A percentile compares a stretch with the other conserved stretches of the same genome.
These are phyloP conservation scores for Azorinus chamasolen DNA, from an alignment of 2,888 invertebrate species.

Conservation along the genomic window DNA sequence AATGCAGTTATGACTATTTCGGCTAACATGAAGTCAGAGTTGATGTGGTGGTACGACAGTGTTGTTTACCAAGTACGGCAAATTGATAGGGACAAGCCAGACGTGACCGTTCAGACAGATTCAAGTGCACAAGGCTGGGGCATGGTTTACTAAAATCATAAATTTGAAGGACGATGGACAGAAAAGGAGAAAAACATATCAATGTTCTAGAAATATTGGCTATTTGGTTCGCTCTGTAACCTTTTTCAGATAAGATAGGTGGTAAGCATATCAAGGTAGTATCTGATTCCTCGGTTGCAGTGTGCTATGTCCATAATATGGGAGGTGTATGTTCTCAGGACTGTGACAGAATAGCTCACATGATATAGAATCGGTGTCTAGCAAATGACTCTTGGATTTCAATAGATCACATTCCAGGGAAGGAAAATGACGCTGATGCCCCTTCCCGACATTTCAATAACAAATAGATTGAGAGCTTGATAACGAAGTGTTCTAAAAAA, in stretches of 20 bases:
- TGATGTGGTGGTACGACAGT: conserved; percentile 49
- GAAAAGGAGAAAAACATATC: conserved; percentile 18
- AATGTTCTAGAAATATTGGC: conserved; percentile 50
- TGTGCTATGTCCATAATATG: conserved; percentile 40
- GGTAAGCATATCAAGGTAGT: conserved; percentile 32
- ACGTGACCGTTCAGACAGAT: conserved; percentile 29
- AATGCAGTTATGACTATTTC: conserved; percentile 21
- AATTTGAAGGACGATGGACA: conserved; percentile 40
- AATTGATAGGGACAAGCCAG: conserved; percentile 25
- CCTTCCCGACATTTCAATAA: not conserved
- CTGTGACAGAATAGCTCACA: too few relatives aligned
- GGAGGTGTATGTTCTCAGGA: not conserved
- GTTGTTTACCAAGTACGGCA: conserved; percentile 12
- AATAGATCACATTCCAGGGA: conserved; percentile 2
- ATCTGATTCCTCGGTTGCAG: conserved; percentile 35
- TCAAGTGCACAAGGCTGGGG: conserved; percentile 28
- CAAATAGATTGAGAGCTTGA: not conserved
- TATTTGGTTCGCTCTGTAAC: conserved; percentile 31
- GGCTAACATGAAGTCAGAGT: conserved; percentile 8
- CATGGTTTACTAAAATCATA: not conserved
- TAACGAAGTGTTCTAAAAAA: too few relatives aligned
- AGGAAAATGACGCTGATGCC: not conserved
- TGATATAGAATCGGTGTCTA: too few relatives aligned
- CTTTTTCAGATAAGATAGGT: conserved; percentile 14
- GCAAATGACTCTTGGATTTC: not conserved